Conservation (phyloP, 2,888 invertebrate species). For the Amphipyra tragopoginis region DNA sequence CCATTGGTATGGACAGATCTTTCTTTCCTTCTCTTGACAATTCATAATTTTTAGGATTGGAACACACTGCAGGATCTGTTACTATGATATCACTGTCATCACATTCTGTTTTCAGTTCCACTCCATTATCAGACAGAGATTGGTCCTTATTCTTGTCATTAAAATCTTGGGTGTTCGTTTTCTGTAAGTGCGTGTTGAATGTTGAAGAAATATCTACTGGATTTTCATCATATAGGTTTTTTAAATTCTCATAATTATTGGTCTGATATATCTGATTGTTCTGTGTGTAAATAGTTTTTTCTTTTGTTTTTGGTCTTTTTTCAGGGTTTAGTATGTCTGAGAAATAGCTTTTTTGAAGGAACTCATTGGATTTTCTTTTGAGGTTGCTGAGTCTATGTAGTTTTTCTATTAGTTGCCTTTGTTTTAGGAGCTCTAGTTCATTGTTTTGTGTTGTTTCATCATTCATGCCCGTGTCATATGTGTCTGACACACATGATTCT, state of each 20-base stretch:
- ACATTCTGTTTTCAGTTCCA: conserved; percentile 85
- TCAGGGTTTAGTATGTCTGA: conserved; percentile 78
- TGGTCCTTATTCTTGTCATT: conserved; percentile 74
- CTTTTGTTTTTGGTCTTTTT: conserved; percentile 83
- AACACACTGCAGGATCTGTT: conserved; percentile 83
- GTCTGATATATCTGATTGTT: conserved; percentile 70
- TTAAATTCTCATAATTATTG: conserved; percentile 76
- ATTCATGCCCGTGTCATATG: conserved; percentile 70
- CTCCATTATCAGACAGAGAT: conserved; percentile 65
- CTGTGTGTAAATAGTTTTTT: conserved; percentile 75
- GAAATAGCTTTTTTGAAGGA: conserved; percentile 83
- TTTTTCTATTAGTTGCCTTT: conserved; percentile 84
- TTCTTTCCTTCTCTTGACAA: conserved; percentile 77
- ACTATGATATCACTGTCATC: conserved; percentile 86
- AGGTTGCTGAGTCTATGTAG: conserved; percentile 82
- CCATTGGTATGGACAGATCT: conserved; percentile 73
- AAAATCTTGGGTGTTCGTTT: conserved; percentile 66
- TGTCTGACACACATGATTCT: conserved; percentile 76
- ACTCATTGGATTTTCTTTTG: conserved; percentile 87
- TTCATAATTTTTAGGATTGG: conserved; percentile 79
- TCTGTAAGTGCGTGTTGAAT: conserved; percentile 72
- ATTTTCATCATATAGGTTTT: conserved; percentile 79
- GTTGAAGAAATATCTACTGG: conserved; percentile 77
- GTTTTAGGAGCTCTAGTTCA: conserved; percentile 78
- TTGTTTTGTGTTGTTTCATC: conserved; percentile 74